phyloP scores from a whole-genome alignment of 2,888 invertebrate species.

The Hirtodrosophila confusa region DNA sequence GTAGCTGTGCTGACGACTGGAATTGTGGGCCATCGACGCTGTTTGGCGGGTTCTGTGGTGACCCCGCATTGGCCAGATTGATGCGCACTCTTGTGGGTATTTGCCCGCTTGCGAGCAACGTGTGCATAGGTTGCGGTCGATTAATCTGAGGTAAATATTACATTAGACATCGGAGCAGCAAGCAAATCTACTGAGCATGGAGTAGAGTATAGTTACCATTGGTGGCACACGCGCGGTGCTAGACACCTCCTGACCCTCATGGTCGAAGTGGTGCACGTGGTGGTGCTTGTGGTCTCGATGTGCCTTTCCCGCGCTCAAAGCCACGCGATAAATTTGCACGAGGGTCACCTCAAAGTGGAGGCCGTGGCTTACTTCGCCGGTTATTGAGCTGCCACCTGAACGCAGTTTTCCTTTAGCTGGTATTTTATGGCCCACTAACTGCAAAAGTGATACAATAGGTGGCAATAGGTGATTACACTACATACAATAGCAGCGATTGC shows the following conservation, averaged over 20 bases:
- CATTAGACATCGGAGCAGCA: background rate
- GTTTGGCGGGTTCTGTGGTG: conserved; percentile 4
- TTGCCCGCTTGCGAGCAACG: conserved; percentile 87
- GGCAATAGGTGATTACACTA: conserved; percentile 6
- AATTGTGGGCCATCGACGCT: conserved; percentile 73
- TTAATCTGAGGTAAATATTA: conserved; percentile 79
- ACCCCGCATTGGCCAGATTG: conserved; percentile 84
- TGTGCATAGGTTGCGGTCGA: conserved; percentile 85
- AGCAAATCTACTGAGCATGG: no score
- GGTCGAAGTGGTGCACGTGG: conserved; percentile 92
- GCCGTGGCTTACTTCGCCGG: conserved; percentile 81
- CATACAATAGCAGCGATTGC: conserved; percentile 8
- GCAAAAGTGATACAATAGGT: conserved; percentile 6
- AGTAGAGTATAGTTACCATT: conserved; percentile 59
- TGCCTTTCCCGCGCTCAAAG: conserved; percentile 93
- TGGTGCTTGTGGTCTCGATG: conserved; percentile 95
- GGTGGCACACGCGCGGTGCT: conserved; percentile 86
- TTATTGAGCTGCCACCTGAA: conserved; percentile 86
- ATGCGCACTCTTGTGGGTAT: conserved; percentile 86
- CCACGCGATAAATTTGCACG: conserved; percentile 91
- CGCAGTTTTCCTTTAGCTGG: conserved; percentile 90
- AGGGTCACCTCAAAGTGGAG: conserved; percentile 89
- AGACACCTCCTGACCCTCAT: conserved; percentile 88
- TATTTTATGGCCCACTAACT: conserved; percentile 91
- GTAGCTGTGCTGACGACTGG: conserved; percentile 84